These are phyloP conservation scores for Euwallacea similis DNA, from an alignment of 1,140 invertebrate species.

Conservation along the genomic window DNA sequence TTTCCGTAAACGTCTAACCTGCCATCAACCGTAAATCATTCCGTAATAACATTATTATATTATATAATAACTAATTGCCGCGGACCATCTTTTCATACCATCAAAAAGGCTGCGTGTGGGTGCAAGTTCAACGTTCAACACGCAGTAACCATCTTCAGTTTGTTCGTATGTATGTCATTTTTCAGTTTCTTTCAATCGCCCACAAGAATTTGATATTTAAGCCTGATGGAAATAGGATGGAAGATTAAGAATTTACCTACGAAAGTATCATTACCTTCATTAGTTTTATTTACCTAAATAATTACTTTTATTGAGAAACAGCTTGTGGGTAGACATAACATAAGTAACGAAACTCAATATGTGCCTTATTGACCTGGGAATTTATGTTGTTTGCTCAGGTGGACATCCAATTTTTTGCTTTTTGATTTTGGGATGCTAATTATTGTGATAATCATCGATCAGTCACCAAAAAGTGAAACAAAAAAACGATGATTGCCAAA, in stretches of 20 bases:
- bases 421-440: neutral
- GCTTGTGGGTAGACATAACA: neutral
- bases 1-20: no score
- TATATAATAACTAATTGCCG: no score
- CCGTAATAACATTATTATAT: no score
- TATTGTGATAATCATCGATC: neutral
- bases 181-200: neutral
- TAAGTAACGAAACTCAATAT: neutral
- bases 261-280: neutral
- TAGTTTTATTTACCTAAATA: neutral
- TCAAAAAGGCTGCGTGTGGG: constrained; percentile 5
- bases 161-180: neutral
- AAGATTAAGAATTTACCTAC: neutral
- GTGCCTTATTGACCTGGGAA: neutral
- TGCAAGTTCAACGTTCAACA: constrained; percentile 7
- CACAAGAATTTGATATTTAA: neutral
- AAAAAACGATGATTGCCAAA: neutral
- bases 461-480: neutral
- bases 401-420: neutral
- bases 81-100: neutral
- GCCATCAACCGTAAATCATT: no score
- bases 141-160: neutral
- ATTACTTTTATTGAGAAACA: neutral
- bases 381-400: neutral
- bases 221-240: neutral